phyloP scores from a whole-genome alignment of 2,113 vertebrate species.

The Nothoprocta perdicaria region DNA sequence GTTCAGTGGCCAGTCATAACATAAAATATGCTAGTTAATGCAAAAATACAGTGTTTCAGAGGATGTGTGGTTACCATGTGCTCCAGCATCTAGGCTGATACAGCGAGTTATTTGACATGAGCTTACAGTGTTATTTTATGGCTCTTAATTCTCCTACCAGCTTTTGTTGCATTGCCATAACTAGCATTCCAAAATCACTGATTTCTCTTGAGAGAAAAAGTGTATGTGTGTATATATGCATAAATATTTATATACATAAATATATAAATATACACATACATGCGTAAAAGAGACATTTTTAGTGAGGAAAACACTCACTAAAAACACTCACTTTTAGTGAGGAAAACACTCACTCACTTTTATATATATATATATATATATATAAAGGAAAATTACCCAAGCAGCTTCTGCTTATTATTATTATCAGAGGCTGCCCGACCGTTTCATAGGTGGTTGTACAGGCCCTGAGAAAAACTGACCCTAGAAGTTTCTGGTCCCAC shows the following conservation, averaged over 20 bases:
- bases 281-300: neutral
- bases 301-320: neutral
- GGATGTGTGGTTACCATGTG: neutral
- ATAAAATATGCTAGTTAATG: conserved; percentile 56
- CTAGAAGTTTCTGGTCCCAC: neutral
- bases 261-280: too few species aligned
- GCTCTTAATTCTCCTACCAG: neutral
- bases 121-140: neutral
- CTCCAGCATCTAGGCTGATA: conserved; percentile 23
- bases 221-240: too few species aligned
- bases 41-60: neutral
- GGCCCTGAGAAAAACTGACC: neutral
- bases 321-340: too few species aligned
- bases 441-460: neutral
- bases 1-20: conserved; percentile 67
- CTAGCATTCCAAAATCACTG: rapidly evolving
- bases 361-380: too few species aligned
- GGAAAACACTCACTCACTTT: too few species aligned
- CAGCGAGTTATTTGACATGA: neutral
- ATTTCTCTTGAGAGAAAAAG: neutral
- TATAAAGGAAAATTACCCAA: rapidly evolving
- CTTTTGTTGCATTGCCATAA: rapidly evolving
- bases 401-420: rapidly evolving
- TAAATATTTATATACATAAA: too few species aligned
- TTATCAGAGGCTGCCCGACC: too few species aligned